Base-by-base conservation (phyloP, 1,140 invertebrate genomes). In the Cheumatopsyche charites region DNA sequence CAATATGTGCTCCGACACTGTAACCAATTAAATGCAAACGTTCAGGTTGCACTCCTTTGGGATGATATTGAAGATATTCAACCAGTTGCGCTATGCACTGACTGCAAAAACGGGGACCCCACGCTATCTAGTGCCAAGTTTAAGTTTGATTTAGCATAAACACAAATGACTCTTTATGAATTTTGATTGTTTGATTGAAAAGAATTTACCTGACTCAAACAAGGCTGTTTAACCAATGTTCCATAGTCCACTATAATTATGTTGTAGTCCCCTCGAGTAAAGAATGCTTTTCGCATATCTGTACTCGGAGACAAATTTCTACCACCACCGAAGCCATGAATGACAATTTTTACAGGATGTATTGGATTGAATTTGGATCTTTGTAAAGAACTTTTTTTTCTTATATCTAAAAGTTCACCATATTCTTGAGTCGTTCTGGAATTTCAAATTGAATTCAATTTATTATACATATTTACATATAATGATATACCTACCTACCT, bases 211-310 rank as follows among this genome's bases (percentile, higher is more conserved):
- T 89, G 88, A 77, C 90, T 89, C 1, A 94, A 83, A 79, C 92
- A 94, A 0, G 92, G 92, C 78, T 94, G 91, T 78, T 90, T 88
- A 1, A 93, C 92, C n/a, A 93, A 84, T 9, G 88, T 85, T 47
- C 88, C 89, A 79, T 94, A 94, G 83, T 94, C 91, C n/a, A 94
- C 92, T 58, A 94, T 92, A 75, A 94, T 92, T 62, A 94, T 90
- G 78, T 94, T 94, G 79, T 93, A 94, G 77, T 93, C 86, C 63
- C 92, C 92, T 70, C 88, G 84, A 26, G 86, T 84, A 80, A 94
- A 94, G 79, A 92, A 94, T 0, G 92, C 92, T 81, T 90, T 87
- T 62, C 92, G 83, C 79, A 94, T 86, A 80, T 94, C 92, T 0
- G 92, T 93, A 80, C 91, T 93, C 0, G 92, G 92, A 5, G 90